Evolutionary conservation across 2,888 invertebrate species (phyloP), one percentile per base, ranked within the genome.

Genomic region (Anoncus sp.): DNA sequence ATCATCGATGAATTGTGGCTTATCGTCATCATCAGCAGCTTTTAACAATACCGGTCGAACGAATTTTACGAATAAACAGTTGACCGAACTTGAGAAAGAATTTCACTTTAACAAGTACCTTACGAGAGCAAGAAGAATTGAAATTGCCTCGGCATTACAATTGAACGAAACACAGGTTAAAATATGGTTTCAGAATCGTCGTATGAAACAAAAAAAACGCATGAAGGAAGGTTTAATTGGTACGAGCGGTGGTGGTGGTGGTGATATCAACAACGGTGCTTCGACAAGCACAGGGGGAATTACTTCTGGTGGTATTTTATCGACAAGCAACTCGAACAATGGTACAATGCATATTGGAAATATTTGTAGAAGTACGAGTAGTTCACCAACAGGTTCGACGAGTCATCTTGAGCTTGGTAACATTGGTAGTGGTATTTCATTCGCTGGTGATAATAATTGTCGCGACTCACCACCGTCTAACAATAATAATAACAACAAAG

Each of bases 81-180:
- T 99, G 81, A 99, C 99, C 2, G 99, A 99, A 92, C 94, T 99
- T 83, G 99, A 99, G 91, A 99, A 99, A 91, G 99, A 99, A 92
- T 99, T 99, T 92, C 99, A 99, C 92, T 99, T 98, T 92, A 99
- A 99, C 93, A 99, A 98, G 92, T 99, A 99, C 93, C 94, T 99
- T 88, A 99, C 99, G 45, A 93, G 99, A 85, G 99, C 98, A 45
- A 93, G 99, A 83, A 94, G 99, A 86, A 99, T 99, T 90, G 99
- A 99, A 92, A 99, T 99, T 84, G 99, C 99, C 0, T 97, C 98
- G 2, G 97, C 98, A 3, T 92, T 99, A 70, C 98, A 98, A 89
- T 94, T 99, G 66, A 99, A 99, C 92, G 99, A 99, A 91, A 98
- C 99, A 1, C 99, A 99, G 93, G 96, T 97, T 40, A 98, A 98